Evolutionary conservation across 2,113 vertebrate genomes (phyloP), one percentile per base, ranked within the genome.

Genomic region (Tyrannus savana): DNA sequence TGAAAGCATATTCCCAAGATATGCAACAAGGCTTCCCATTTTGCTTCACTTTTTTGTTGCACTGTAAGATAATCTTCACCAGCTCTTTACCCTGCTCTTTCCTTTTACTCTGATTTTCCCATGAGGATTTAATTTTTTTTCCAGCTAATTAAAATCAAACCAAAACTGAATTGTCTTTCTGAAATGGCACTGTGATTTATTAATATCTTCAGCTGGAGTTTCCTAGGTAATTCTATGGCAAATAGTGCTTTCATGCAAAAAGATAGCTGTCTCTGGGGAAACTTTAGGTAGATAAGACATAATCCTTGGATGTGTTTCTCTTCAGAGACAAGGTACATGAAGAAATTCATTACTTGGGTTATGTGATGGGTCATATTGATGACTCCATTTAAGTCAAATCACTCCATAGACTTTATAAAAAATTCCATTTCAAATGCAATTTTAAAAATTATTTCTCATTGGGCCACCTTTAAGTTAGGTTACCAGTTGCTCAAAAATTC

Each of bases 331-430:
- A 53, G 18, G 18, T 53, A 67, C 55, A n/a, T 24, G 63, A 77
- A 94, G 17, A 77, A 94, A 93, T 84, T 84, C 8, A 78, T 96
- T 94, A 75, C 64, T 86, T 77, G 42, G 37, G 22, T 74, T 91
- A 69, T 87, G 27, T 76, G 64, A 10, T 85, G 25, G 35, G 67
- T 92, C 53, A 64, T 85, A 90, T 69, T 87, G 72, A 93, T 83
- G 79, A 56, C 67, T 90, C 37, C n/a, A 60, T 80, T 88, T 87
- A 87, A 92, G 75, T 50, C 28, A 92, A 88, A 84, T 85, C 33
- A 69, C 55, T 28, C 10, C 12, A 62, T 49, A 77, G 63, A 79
- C 49, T 84, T 87, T 58, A 30, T 58, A 93, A 90, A 4, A 94
- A 67, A 88, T 86, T 92, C 63, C 9, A 83, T 76, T 95, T 88